Percentiles rank a stretch among this genome's conserved stretches.
Conservation (phyloP, 92 coral and sea anemone species). For the Epizoanthus rinbou region DNA sequence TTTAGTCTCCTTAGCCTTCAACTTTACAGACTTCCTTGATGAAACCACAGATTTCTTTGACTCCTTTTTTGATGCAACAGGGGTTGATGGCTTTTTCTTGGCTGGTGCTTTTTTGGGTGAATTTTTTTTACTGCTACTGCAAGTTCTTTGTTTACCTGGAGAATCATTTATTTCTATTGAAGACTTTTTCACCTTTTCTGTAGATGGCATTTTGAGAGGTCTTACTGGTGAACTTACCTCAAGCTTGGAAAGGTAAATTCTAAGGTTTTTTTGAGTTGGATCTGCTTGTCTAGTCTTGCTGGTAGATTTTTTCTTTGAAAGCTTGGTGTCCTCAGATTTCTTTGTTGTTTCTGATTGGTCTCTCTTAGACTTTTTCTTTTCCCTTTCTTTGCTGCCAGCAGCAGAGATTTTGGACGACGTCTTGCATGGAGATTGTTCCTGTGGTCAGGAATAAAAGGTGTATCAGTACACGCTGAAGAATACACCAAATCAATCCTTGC, state of each 20-base stretch:
- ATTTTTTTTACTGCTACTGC: neutral
- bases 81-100: neutral
- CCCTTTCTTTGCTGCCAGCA: slow-evolving; percentile 4
- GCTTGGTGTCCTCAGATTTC: slow-evolving; percentile 44
- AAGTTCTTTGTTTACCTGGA: neutral
- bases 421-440: slow-evolving; percentile 20
- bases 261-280: slow-evolving; percentile 72
- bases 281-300: slow-evolving; percentile 52
- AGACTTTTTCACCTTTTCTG: slow-evolving; percentile 28
- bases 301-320: slow-evolving; percentile 10
- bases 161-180: slow-evolving; percentile 32
- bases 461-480: neutral
- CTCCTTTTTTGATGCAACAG: neutral
- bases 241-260: slow-evolving; percentile 45
- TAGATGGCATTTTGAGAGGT: neutral
- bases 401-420: neutral
- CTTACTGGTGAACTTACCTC: slow-evolving; percentile 26
- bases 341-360: slow-evolving; percentile 13
- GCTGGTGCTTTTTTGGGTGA: neutral
- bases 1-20: neutral
- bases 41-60: neutral
- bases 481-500: neutral
- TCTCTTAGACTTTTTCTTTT: slow-evolving; percentile 39
- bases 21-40: neutral
- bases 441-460: neutral